Evolutionary conservation across 2,888 invertebrate species (phyloP), one percentile per base, ranked within the genome.

Genomic region (Empis livida): DNA sequence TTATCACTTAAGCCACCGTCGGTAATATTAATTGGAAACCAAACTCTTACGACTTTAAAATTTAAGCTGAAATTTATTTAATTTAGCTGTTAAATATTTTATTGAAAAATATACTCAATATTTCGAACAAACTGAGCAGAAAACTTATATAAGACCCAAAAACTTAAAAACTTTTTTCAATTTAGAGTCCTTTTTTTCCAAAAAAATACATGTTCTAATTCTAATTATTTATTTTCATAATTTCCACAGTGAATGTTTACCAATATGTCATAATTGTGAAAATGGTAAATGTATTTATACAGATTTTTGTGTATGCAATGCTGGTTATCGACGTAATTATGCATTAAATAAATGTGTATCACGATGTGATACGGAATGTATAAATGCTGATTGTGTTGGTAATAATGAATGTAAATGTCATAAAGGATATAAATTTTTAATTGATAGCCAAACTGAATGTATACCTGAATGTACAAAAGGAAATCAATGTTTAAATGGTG

Each of bases 401-500:
- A 61, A 63, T 1, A 61, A 64, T 37, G 53, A 53, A 2, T 68
- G 69, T 9, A 52, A 55, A 13, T 69, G 69, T 27, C 48, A 51
- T 3, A 40, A 53, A 1, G 61, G 63, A 2, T 65, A 56, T 42
- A 53, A 37, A 1, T 55, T 59, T 8, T 51, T 54, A 9, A 54
- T 56, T 27, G 59, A 56, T 15, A 64, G 64, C 38, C 47, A 40
- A 10, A 56, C 48, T 1, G 55, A 57, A 1, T 72, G 73, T 49
- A 54, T 61, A 31, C 63, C 71, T 0, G 47, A 54, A 2, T 73
- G 74, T 54, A 44, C 52, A 10, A 51, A 58, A 2, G 54, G 23
- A 8, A 56, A 57, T 27, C 54, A 58, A 9, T 75, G 75, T 51
- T 51, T 52, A 2, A 65, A 74, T 50, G 72, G 71, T 0, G 57